Evolutionary conservation across 2,888 invertebrate genomes (phyloP).

Genomic region (Gymnocheta viridis): DNA sequence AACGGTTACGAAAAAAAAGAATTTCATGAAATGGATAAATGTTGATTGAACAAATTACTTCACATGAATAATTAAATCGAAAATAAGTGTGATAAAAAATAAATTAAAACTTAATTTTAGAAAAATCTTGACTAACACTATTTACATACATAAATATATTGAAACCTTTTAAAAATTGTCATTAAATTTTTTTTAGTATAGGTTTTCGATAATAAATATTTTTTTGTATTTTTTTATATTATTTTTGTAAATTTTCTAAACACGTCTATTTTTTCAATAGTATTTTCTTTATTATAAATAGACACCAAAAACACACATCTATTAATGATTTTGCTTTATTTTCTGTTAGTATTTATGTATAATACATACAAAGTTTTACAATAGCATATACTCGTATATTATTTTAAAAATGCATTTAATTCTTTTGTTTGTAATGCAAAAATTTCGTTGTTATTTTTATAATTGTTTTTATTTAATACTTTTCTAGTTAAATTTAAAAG

Average conservation of each 20-base stretch:
- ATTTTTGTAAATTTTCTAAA: conserved; percentile 69
- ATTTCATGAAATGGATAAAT: too few relatives aligned
- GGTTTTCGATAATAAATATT: conserved; percentile 58
- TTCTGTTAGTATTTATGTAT: neutral
- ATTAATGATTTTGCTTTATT: conserved; percentile 39
- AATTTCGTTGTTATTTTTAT: conserved; percentile 65
- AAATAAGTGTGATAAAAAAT: conserved; percentile 4
- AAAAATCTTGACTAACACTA: conserved; percentile 38
- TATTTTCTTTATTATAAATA: conserved; percentile 58
- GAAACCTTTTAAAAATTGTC: conserved; percentile 80
- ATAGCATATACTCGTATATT: conserved; percentile 22
- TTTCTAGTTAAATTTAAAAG: conserved; percentile 49
- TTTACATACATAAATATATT: conserved; percentile 67
- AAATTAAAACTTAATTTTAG: neutral
- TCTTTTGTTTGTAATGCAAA: conserved; percentile 64
- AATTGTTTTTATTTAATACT: conserved; percentile 17
- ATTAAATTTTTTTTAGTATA: conserved; percentile 73
- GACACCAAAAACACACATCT: conserved; percentile 68
- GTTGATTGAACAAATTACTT: too few relatives aligned
- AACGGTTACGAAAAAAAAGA: too few relatives aligned
- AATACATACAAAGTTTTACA: conserved; percentile 34
- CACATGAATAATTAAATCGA: neutral
- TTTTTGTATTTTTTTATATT: conserved; percentile 60
- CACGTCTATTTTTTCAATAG: conserved; percentile 59
- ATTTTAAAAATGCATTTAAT: conserved; percentile 55